Conservation (phyloP, 1,140 invertebrate species). For the Microplitis demolitor region DNA sequence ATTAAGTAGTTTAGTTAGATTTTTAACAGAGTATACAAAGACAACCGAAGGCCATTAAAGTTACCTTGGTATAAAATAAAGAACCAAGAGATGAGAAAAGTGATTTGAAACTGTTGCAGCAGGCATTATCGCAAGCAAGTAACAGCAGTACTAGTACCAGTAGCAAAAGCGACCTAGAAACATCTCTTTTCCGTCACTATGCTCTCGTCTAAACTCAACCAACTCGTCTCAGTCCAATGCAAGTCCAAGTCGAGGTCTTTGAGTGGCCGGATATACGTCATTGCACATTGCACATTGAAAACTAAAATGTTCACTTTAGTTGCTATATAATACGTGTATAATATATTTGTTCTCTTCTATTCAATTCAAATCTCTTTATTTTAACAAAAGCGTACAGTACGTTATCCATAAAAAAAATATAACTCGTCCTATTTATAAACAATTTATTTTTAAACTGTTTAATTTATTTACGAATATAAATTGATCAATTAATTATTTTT, state of each 20-base stretch:
- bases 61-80: conserved; percentile 7
- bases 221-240: not conserved
- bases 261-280: conserved; percentile 16
- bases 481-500: not conserved
- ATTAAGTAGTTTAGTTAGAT: no score
- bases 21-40: not conserved
- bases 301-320: not conserved
- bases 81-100: not conserved
- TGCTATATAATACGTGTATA: not conserved
- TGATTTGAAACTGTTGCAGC: not conserved
- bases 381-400: no score
- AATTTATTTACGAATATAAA: no score
- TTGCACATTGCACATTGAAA: not conserved
- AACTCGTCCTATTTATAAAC: no score
- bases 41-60: conserved; percentile 7
- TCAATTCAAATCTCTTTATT: no score
- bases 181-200: conserved; percentile 9
- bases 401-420: no score
- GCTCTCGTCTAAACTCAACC: not conserved
- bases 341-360: no score
- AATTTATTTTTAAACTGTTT: no score
- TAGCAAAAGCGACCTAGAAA: conserved; percentile 9
- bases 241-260: not conserved
- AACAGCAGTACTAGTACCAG: no score
- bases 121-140: not conserved